Percentiles rank a stretch among this genome's conserved stretches.
phyloP scores from a whole-genome alignment of 2,113 vertebrate species.

The Chamaetylas fuelleborni region DNA sequence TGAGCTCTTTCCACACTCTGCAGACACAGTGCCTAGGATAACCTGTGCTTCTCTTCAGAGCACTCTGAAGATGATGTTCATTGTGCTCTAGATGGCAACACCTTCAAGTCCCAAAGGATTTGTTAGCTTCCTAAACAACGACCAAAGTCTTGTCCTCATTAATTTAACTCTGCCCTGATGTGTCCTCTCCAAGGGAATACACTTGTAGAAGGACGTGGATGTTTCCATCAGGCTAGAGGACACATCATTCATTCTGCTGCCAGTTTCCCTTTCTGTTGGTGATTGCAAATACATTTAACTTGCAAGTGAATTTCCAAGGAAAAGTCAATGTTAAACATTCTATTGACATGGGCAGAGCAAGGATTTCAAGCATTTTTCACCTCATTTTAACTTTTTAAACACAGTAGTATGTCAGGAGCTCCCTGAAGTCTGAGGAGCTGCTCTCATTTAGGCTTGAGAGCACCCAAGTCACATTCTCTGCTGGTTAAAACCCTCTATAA shows the following conservation, averaged over 20 bases:
- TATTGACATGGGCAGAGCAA: background rate
- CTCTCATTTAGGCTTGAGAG: background rate
- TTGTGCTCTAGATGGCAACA: background rate
- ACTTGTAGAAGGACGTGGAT: background rate
- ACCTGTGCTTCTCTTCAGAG: background rate
- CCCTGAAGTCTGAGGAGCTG: background rate
- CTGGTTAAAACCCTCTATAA: background rate
- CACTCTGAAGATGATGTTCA: background rate
- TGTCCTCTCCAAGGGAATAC: background rate
- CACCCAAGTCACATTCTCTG: background rate
- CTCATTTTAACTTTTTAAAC: background rate
- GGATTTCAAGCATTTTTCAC: background rate
- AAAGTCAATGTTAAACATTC: background rate
- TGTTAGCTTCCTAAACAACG: background rate
- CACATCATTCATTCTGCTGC: background rate
- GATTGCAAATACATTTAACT: background rate
- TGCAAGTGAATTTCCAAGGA: background rate
- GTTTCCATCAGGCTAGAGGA: background rate
- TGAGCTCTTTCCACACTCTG: background rate
- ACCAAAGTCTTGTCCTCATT: background rate
- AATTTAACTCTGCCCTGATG: background rate
- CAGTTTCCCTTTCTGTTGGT: background rate
- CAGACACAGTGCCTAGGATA: background rate
- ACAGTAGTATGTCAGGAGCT: background rate
- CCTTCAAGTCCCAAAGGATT: background rate